A percentile compares a stretch with the other conserved stretches of the same genome.
These are phyloP conservation scores for Pangasius mekongensis DNA, from an alignment of 2,797 vertebrate species.

Conservation along the genomic window DNA sequence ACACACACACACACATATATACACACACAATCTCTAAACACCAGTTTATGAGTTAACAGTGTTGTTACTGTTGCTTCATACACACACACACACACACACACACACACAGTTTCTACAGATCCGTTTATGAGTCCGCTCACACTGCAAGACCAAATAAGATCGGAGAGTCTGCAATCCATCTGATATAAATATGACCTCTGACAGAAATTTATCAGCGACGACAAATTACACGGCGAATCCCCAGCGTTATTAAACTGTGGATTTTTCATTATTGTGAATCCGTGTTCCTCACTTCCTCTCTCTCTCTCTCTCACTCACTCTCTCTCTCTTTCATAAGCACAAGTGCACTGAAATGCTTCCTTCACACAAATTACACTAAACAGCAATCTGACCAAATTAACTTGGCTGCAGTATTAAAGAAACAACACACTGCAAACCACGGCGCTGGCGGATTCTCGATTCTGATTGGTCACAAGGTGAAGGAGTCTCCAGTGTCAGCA, in stretches of 20 bases:
- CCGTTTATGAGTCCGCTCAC: background rate
- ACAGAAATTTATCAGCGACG: background rate
- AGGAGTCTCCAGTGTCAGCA: background rate
- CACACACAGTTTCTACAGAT: background rate
- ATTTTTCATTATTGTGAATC: background rate
- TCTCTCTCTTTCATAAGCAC: background rate
- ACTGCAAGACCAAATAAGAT: too few species aligned
- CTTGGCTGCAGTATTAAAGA: background rate
- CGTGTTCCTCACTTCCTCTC: background rate
- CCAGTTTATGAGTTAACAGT: too few species aligned
- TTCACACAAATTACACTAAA: background rate
- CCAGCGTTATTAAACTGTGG: background rate
- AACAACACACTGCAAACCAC: background rate
- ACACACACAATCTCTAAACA: too few species aligned
- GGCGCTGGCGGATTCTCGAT: background rate
- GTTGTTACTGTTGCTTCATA: background rate
- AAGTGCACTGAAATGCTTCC: background rate
- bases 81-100: background rate
- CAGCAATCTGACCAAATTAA: background rate
- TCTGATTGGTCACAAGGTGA: background rate
- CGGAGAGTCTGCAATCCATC: background rate
- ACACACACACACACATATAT: too few species aligned
- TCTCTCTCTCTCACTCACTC: background rate
- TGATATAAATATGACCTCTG: background rate
- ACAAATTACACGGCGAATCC: background rate